These are phyloP conservation scores for Tortricodes alternella DNA, from an alignment of 2,888 invertebrate genomes.

Conservation along the genomic window DNA sequence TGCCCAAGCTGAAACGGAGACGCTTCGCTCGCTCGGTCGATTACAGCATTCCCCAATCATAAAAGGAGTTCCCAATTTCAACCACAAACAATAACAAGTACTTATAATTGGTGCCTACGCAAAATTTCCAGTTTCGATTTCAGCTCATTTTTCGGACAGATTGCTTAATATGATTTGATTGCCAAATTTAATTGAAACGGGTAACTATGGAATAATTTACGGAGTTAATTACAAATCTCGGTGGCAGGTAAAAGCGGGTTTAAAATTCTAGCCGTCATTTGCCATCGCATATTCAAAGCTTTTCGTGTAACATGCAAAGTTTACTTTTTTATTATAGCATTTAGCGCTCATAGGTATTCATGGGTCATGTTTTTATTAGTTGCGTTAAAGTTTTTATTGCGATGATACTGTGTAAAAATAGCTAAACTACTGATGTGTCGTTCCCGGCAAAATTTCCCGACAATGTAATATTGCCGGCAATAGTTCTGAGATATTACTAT, in stretches of 20 bases:
- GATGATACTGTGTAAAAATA: too few species aligned
- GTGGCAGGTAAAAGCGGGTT: background rate
- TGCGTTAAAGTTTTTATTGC: background rate
- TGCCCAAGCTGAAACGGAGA: too few species aligned
- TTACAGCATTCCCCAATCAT: background rate
- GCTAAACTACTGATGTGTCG: too few species aligned
- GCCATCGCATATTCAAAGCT: background rate
- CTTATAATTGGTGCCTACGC: background rate
- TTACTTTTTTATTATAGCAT: too few species aligned
- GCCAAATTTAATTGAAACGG: conserved; percentile 24
- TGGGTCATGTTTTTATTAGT: background rate
- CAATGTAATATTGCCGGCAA: too few species aligned
- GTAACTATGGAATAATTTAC: conserved; percentile 24
- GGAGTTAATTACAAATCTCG: conserved; percentile 17
- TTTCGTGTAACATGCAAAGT: background rate
- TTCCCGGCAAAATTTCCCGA: too few species aligned
- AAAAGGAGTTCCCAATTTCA: background rate
- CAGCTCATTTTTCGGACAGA: background rate
- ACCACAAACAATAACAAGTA: background rate
- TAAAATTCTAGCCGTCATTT: conserved; percentile 1
- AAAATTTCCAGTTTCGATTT: background rate
- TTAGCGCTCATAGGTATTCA: background rate
- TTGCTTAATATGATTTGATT: conserved; percentile 13
- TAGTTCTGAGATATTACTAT: too few species aligned
- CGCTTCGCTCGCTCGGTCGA: too few species aligned